phyloP scores from a whole-genome alignment of 2,113 vertebrate species.

The Pseudois nayaur region DNA sequence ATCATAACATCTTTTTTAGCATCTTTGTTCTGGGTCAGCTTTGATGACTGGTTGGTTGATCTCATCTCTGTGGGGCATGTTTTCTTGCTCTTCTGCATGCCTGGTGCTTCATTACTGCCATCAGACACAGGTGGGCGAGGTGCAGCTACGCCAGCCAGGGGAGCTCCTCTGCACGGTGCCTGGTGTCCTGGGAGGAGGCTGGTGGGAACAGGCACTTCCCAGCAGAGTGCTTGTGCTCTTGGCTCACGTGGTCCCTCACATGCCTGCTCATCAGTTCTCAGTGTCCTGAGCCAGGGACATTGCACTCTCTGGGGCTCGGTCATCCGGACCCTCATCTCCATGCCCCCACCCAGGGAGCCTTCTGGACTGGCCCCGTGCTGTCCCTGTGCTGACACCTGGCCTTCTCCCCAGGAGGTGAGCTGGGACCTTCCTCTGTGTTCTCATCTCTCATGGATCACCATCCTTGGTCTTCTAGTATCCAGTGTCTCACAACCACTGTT shows the following conservation, averaged over 20 bases:
- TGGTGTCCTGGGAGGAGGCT: not conserved
- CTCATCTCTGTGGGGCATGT: not conserved
- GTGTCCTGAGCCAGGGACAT: not conserved
- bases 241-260: not conserved
- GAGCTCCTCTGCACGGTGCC: not conserved
- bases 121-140: not conserved
- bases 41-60: not conserved
- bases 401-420: not conserved
- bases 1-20: not conserved
- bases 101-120: not conserved
- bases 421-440: not conserved
- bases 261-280: not conserved
- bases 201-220: not conserved
- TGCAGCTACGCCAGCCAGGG: not conserved
- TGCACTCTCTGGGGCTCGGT: not conserved
- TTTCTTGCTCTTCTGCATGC: not conserved
- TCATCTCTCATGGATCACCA: not conserved
- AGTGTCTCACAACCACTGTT: not conserved
- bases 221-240: not conserved
- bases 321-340: not conserved
- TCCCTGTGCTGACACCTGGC: not conserved
- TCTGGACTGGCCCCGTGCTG: accelerated
- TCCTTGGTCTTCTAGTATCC: not conserved
- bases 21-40: not conserved
- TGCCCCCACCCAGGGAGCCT: not conserved